A percentile compares a stretch with the other conserved stretches of the same genome.
These are phyloP conservation scores for Arbacia lixula DNA, from an alignment of 53 echinoderm and acorn worm genomes.

Conservation along the genomic window DNA sequence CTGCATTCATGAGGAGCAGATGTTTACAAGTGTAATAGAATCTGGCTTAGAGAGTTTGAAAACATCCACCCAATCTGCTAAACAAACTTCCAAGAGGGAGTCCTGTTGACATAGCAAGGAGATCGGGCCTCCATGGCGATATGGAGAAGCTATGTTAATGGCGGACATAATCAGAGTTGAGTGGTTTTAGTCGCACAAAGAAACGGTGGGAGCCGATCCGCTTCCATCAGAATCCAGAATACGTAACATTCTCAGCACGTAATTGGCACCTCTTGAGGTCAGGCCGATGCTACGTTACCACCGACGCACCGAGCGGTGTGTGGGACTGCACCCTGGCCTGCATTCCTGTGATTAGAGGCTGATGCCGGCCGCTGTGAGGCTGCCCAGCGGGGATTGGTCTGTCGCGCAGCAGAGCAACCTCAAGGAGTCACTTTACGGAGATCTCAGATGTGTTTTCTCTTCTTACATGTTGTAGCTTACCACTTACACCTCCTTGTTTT, in stretches of 20 bases:
- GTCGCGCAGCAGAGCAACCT: slow-evolving; percentile 4
- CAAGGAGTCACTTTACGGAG: not conserved
- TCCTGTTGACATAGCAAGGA: no score
- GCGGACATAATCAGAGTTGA: no score
- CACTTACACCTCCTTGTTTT: no score
- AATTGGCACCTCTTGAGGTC: slow-evolving; percentile 54
- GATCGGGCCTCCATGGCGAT: no score
- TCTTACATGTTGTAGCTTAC: no score
- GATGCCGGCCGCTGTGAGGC: slow-evolving; percentile 15
- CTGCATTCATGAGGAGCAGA: no score
- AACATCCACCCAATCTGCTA: no score
- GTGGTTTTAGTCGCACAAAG: no score
- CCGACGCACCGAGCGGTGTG: slow-evolving; percentile 22
- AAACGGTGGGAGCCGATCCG: slow-evolving; percentile 24
- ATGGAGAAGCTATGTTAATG: no score
- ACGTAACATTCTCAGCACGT: slow-evolving; percentile 50
- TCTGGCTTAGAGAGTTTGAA: no score
- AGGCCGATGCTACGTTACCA: slow-evolving; percentile 32
- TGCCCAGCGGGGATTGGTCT: slow-evolving; percentile 42
- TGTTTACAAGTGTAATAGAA: no score
- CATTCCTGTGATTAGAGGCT: slow-evolving; percentile 32
- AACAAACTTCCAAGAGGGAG: no score
- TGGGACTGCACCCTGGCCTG: slow-evolving; percentile 36
- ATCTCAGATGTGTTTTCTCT: not conserved
- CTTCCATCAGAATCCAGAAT: slow-evolving; percentile 7